Percentiles rank a stretch among this genome's conserved stretches.
Evolutionary conservation across 2,797 vertebrate genomes (phyloP).

Genomic region (Sparus aurata): DNA sequence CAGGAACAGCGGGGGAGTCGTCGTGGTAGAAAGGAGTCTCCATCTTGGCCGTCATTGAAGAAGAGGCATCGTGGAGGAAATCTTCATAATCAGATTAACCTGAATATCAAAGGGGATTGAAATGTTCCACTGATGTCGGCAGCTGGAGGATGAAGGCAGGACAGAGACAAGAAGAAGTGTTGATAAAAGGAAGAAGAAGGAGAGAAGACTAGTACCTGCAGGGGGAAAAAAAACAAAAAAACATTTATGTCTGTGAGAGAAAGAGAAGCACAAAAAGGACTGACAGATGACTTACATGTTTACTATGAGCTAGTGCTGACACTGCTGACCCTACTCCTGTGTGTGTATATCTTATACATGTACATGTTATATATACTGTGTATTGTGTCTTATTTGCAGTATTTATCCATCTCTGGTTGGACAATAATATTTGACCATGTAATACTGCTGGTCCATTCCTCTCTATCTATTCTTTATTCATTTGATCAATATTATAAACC

Average conservation of each 20-base stretch:
- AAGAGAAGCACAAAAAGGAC: slow-evolving; percentile 5
- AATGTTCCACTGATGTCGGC: slow-evolving; percentile 66
- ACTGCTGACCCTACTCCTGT: background rate
- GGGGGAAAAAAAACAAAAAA: slow-evolving; percentile 31
- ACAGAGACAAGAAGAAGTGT: slow-evolving; percentile 9
- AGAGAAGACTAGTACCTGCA: slow-evolving; percentile 19
- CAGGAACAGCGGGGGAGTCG: slow-evolving; percentile 69
- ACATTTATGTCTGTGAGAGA: slow-evolving; percentile 32
- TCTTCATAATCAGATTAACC: slow-evolving; percentile 83
- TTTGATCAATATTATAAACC: too few species aligned
- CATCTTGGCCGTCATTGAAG: slow-evolving; percentile 76
- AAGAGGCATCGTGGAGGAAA: slow-evolving; percentile 67
- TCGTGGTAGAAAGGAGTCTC: slow-evolving; percentile 88
- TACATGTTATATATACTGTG: background rate
- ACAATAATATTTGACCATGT: background rate
- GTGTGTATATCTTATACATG: background rate
- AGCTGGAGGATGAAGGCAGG: slow-evolving; percentile 51
- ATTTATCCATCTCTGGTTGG: background rate
- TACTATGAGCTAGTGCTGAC: slow-evolving; percentile 2
- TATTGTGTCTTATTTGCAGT: slow-evolving; percentile 2
- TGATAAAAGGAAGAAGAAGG: background rate
- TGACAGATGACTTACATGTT: slow-evolving; percentile 14
- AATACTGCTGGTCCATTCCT: background rate
- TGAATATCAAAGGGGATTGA: slow-evolving; percentile 67
- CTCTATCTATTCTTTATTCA: background rate